Percentiles rank a stretch among this genome's conserved stretches.
These are phyloP conservation scores for Polymixis flavicincta DNA, from an alignment of 2,888 invertebrate species.

Conservation along the genomic window DNA sequence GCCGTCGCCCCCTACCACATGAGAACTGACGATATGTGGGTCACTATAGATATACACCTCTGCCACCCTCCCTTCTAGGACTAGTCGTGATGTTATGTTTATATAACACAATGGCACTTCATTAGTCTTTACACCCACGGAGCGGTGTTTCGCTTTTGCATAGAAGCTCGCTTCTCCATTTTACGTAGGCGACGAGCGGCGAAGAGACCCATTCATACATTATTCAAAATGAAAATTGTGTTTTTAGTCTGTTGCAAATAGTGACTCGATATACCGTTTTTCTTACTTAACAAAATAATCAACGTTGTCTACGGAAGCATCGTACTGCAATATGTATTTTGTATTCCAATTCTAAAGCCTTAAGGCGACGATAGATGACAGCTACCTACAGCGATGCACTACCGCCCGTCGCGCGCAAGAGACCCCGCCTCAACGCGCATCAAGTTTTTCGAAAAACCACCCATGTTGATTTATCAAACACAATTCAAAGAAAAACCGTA, in stretches of 20 bases:
- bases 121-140: slow-evolving; percentile 29
- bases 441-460: too few species aligned
- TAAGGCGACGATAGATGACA: too few species aligned
- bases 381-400: too few species aligned
- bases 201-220: slow-evolving; percentile 31
- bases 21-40: background rate
- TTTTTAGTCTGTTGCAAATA: slow-evolving; percentile 1
- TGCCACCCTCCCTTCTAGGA: background rate
- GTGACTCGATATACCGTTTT: background rate
- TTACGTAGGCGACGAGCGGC: slow-evolving; percentile 17
- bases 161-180: slow-evolving; percentile 15
- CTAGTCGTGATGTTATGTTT: background rate
- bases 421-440: too few species aligned
- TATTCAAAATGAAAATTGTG: slow-evolving; percentile 38
- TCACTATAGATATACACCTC: background rate
- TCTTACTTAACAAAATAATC: slow-evolving; percentile 1
- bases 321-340: background rate
- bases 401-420: too few species aligned
- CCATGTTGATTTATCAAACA: too few species aligned
- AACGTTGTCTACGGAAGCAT: background rate
- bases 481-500: too few species aligned
- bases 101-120: slow-evolving; percentile 27
- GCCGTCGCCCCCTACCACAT: too few species aligned
- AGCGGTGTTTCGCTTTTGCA: slow-evolving; percentile 7
- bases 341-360: background rate